Evolutionary conservation across 2,797 vertebrate genomes (phyloP).

Genomic region (Chromis chromis): DNA sequence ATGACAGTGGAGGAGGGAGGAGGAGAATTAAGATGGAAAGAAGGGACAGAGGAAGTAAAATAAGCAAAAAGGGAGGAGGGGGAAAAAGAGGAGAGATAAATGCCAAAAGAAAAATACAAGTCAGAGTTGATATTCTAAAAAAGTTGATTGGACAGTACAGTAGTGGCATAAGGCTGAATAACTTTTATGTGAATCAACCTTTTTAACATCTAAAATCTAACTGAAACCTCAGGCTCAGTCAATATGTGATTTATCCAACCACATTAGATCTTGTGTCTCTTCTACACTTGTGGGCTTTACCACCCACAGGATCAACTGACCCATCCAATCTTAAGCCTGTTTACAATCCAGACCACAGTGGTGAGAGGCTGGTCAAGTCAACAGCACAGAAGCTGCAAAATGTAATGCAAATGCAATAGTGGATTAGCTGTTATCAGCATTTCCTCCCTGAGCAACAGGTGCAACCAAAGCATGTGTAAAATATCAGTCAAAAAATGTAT

Average conservation of each 20-base stretch:
- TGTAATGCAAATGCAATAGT: not conserved
- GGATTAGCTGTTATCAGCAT: accelerated
- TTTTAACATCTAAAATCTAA: not conserved
- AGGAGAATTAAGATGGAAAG: constrained; percentile 34
- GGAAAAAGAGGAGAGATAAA: not conserved
- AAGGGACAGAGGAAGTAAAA: constrained; percentile 17
- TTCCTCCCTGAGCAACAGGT: not conserved
- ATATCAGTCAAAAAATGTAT: not conserved
- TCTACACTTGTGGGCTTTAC: not conserved
- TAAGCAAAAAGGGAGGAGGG: not conserved
- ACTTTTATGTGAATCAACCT: not conserved
- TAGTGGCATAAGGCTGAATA: not conserved
- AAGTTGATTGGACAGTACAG: not conserved
- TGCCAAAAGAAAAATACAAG: not conserved
- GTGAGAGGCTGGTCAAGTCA: not conserved
- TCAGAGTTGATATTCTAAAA: not conserved
- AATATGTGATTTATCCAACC: not conserved
- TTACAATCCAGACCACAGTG: not conserved
- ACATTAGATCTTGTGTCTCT: not conserved
- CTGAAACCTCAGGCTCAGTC: not conserved
- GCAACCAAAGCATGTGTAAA: not conserved
- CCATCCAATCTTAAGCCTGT: not conserved
- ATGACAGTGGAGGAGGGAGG: constrained; percentile 53
- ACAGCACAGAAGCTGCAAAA: not conserved
- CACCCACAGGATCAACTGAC: not conserved